Conservation (phyloP, 2,888 invertebrate genomes). For the Notodonta ziczac region DNA sequence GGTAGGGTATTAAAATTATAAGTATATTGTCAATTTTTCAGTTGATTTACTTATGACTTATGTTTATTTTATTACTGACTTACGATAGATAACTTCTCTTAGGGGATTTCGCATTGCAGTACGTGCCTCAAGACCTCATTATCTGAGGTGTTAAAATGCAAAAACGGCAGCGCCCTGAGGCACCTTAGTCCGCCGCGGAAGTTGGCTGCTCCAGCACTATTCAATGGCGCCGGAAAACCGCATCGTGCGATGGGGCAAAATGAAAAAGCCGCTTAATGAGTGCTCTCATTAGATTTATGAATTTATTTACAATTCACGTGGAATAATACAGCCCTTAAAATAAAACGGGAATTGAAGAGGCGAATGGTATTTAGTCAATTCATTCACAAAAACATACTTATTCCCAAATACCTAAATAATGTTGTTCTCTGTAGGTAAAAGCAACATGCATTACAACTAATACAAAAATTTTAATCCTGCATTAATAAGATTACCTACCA, state of each 20-base stretch:
- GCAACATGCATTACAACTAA: too few relatives aligned
- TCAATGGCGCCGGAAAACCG: conserved; percentile 70
- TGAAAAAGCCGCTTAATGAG: conserved; percentile 69
- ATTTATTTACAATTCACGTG: conserved; percentile 32
- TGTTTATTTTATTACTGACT: conserved; percentile 21
- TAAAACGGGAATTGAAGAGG: background rate
- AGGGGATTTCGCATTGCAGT: conserved; percentile 40
- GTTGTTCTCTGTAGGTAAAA: too few relatives aligned
- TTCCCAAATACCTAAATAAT: too few relatives aligned
- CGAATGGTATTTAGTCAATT: background rate
- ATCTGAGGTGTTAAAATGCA: conserved; percentile 69
- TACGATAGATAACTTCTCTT: conserved; percentile 21
- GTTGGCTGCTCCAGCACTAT: conserved; percentile 58
- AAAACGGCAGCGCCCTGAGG: conserved; percentile 60
- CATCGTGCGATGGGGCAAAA: conserved; percentile 51
- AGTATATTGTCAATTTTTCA: too few relatives aligned
- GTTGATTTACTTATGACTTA: too few relatives aligned
- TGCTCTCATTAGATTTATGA: conserved; percentile 62
- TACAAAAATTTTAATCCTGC: too few relatives aligned
- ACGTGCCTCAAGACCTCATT: conserved; percentile 66
- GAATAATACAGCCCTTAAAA: background rate
- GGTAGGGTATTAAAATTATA: too few relatives aligned
- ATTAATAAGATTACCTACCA: background rate
- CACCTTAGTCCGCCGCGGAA: conserved; percentile 60
- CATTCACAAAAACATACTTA: too few relatives aligned